Conservation (phyloP, 2,888 invertebrate genomes). For the Macaria liturata region DNA sequence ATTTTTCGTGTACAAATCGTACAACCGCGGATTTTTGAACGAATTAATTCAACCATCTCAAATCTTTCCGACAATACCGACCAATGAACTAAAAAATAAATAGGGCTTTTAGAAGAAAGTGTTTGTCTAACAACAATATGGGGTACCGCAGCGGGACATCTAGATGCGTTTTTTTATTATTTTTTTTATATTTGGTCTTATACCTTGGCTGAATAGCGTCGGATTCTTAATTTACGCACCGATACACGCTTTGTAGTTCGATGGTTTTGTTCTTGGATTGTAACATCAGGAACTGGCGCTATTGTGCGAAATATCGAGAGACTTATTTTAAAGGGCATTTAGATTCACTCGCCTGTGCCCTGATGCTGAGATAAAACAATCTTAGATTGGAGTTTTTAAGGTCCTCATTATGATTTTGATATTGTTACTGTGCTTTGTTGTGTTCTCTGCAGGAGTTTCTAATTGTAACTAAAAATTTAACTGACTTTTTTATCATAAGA, state of each 20-base stretch:
- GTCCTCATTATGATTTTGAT: no score
- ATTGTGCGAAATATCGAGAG: conserved; percentile 53
- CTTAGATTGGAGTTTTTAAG: background rate
- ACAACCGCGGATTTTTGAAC: conserved; percentile 47
- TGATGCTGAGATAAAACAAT: conserved; percentile 27
- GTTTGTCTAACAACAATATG: conserved; percentile 81
- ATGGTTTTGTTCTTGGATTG: conserved; percentile 76
- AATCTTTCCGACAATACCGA: conserved; percentile 58
- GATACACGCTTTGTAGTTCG: conserved; percentile 74
- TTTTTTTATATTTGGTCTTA: conserved; percentile 69
- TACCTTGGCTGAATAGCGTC: conserved; percentile 67
- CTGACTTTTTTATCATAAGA: no score
- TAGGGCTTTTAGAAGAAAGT: conserved; percentile 73
- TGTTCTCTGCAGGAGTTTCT: no score
- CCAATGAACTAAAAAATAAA: conserved; percentile 67
- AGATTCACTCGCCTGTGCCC: conserved; percentile 23
- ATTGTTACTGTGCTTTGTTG: no score
- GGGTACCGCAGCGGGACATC: conserved; percentile 78
- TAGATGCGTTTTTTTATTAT: conserved; percentile 73
- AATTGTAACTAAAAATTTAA: no score
- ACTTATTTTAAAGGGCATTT: conserved; percentile 36
- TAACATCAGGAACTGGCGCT: conserved; percentile 62
- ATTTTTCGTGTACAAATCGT: conserved; percentile 10
- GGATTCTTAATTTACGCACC: conserved; percentile 81
- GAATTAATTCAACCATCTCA: conserved; percentile 74